Evolutionary conservation across 2,888 invertebrate genomes (phyloP).

Genomic region (Mythimna ferrago): DNA sequence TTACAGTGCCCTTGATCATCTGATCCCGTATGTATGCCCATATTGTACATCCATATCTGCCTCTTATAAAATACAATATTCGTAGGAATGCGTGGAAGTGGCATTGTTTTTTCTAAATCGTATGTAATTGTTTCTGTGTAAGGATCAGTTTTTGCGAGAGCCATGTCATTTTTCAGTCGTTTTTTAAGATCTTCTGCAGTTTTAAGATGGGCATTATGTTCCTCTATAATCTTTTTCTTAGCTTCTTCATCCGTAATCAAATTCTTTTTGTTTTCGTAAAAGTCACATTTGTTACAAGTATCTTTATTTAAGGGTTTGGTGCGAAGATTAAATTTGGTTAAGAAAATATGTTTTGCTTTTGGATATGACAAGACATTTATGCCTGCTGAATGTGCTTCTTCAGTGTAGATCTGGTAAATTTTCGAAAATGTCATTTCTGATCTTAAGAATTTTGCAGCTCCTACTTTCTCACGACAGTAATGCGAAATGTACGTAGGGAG

Average conservation of each 20-base stretch:
- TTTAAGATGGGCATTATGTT: slow-evolving; percentile 20
- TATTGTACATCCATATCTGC: slow-evolving; percentile 44
- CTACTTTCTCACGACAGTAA: slow-evolving; percentile 33
- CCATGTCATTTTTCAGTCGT: slow-evolving; percentile 35
- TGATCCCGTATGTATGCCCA: slow-evolving; percentile 1
- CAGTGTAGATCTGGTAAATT: slow-evolving; percentile 36
- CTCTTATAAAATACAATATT: slow-evolving; percentile 47
- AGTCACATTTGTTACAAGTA: slow-evolving; percentile 22
- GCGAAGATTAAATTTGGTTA: slow-evolving; percentile 43
- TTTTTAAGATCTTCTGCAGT: slow-evolving; percentile 31
- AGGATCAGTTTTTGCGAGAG: slow-evolving; percentile 21
- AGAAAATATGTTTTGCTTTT: too few relatives aligned
- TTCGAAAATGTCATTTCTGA: slow-evolving; percentile 27
- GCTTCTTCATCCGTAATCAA: slow-evolving; percentile 21
- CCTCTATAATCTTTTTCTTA: slow-evolving; percentile 1
- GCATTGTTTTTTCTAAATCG: slow-evolving; percentile 45
- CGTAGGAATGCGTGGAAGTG: slow-evolving; percentile 40
- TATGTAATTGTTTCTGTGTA: slow-evolving; percentile 23
- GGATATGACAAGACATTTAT: background rate
- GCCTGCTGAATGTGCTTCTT: slow-evolving; percentile 32
- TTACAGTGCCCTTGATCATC: too few relatives aligned
- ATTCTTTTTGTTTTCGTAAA: slow-evolving; percentile 1
- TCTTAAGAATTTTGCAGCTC: slow-evolving; percentile 37
- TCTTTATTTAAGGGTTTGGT: slow-evolving; percentile 45
- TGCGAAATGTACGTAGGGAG: slow-evolving; percentile 33